These are phyloP conservation scores for Trichosurus vulpecula DNA, from an alignment of 2,797 vertebrate species.

Conservation along the genomic window DNA sequence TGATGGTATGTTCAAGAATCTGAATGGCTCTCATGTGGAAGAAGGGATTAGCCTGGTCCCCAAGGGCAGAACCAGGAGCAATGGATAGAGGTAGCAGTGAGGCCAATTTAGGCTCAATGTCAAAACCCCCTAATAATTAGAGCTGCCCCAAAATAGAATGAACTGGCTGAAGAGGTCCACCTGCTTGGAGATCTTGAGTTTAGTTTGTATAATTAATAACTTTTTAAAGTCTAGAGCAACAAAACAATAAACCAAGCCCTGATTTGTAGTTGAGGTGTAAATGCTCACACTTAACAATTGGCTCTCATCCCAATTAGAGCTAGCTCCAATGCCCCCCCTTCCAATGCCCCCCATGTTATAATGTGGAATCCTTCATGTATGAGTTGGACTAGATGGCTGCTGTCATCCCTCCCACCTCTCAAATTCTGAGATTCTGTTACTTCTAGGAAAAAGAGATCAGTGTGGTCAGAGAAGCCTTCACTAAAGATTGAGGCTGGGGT, in stretches of 20 bases:
- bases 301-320: background rate
- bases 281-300: background rate
- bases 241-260: background rate
- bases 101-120: background rate
- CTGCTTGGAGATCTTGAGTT: background rate
- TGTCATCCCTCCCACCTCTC: background rate
- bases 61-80: background rate
- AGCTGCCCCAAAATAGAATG: background rate
- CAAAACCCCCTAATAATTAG: background rate
- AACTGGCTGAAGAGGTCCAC: background rate
- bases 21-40: background rate
- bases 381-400: background rate
- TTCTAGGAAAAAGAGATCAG: background rate
- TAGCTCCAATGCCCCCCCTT: background rate
- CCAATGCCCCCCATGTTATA: background rate
- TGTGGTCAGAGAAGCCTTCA: background rate
- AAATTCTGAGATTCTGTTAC: background rate
- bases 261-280: background rate
- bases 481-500: background rate
- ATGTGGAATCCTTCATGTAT: background rate
- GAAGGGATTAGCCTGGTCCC: background rate
- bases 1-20: background rate
- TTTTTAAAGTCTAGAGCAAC: background rate
- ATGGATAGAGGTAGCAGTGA: background rate
- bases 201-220: background rate